Evolutionary conservation across 2,113 vertebrate genomes (phyloP).

Genomic region (Nesogale talazaci): DNA sequence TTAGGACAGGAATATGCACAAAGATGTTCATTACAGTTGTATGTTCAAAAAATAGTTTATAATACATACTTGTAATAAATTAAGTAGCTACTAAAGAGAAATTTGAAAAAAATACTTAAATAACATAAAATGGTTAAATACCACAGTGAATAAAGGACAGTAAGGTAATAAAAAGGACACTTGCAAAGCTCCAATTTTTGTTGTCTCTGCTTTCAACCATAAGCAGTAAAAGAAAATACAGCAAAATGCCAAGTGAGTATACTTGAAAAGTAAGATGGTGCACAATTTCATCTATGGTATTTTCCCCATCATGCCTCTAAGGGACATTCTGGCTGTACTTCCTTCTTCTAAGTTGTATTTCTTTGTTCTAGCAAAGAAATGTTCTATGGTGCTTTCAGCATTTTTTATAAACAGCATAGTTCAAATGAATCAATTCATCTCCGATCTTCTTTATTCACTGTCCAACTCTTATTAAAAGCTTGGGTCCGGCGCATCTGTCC

Average conservation of each 20-base stretch:
- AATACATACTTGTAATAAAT: neutral
- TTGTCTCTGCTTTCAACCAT: neutral
- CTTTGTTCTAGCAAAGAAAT: too few relatives aligned
- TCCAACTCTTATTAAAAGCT: too few relatives aligned
- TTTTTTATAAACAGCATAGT: too few relatives aligned
- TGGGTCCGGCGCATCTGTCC: too few relatives aligned
- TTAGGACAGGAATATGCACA: neutral
- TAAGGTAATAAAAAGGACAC: neutral
- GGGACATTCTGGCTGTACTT: too few relatives aligned
- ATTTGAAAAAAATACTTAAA: constrained; percentile 23
- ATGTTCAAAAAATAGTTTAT: neutral
- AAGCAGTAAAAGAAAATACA: neutral
- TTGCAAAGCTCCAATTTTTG: neutral
- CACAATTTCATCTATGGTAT: neutral
- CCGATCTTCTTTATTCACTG: too few relatives aligned
- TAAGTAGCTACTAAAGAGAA: neutral
- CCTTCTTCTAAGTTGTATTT: too few relatives aligned
- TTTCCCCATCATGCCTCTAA: too few relatives aligned
- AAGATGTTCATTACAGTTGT: neutral
- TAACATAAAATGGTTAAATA: neutral
- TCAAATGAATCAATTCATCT: too few relatives aligned
- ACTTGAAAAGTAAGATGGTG: neutral
- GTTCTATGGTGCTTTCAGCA: too few relatives aligned
- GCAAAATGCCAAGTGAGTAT: neutral
- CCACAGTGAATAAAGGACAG: neutral